Evolutionary conservation across 37 sponge, comb jelly and placozoan genomes (phyloP), one percentile per base, ranked within the genome.

Genomic region (Chondrosia reniformis): DNA sequence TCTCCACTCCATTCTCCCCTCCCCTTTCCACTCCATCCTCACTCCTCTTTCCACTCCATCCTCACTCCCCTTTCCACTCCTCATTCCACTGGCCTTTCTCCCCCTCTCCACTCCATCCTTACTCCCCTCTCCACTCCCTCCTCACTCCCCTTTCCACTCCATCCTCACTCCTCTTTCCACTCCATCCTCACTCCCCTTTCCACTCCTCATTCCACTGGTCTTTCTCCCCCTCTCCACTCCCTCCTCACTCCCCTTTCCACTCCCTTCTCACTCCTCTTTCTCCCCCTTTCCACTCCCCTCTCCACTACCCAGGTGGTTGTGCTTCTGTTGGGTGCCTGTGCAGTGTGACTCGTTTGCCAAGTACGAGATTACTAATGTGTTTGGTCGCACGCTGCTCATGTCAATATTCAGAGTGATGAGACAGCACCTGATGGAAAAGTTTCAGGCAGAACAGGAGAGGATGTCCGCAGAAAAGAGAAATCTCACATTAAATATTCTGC

Each of bases 321-420:
- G 85, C 46, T 89, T 89, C 76, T 96, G 97, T 58, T 89, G 88
- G 77, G 91, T 96, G 21, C 97, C 97, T 22, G 77, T 83, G 22
- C 81, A 81, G 41, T 88, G 94, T 85, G 85, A 88, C 46, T 84
- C 85, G 44, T 80, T 96, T 0, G 83, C 75, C 17, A 83, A 83
- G 40, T 76, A 75, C 46, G 93, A 96, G 37, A 79, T 86, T 19
- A 85, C 93, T 10, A 76, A 81, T 15, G 86, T 89, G 42, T 96
- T 96, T 76, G 97, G 97, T 21, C 88, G 81, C 24, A 83, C 83
- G 15, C 83, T 96, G 63, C 84, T 96, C 64, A 84, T 81, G 19
- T 88, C 91, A 19, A 86, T 89, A 9, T 92, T 89, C 73, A 67
- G 69, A 9, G 72, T 87, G 27, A 84, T 96, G 82, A 84, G 83